Base-by-base conservation (phyloP, 30 jellyfish, hydroid and myxozoan species). In the Aurelia coerulea region DNA sequence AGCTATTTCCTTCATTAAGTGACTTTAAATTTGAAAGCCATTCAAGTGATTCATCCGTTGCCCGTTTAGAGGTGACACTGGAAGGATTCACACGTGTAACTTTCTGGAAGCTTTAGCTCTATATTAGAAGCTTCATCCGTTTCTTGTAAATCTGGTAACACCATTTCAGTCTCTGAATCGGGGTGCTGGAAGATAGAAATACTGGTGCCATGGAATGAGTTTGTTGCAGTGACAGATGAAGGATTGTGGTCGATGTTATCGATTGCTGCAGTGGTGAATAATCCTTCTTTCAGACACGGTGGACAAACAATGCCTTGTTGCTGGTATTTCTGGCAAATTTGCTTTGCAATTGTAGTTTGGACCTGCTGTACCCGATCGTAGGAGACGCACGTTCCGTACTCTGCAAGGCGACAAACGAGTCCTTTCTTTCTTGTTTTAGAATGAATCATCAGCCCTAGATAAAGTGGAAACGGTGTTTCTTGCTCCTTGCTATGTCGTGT, bases 401-500 rank as follows among this genome's bases (percentile, higher is more conserved):
- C 35, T 5, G 85, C 56, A 39, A 81, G 85, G 71, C 59, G 32
- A 19, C 46, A 4, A 8, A 49, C 63, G 52, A 81, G 84, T 5
- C 75, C 76, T 66, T 67, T 80, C 50, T 65, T 80, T 42, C 90
- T 32, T n/a, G 91, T 81, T 69, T 81, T 81, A 5, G 84, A 52
- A 42, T 49, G 86, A 31, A 68, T 51, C 91, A 81, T 68, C 29
- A 81, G 74, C 23, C 86, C 91, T 14, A 68, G 51, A 62, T 68
- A 67, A 18, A 81, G 76, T 60, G 80, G 91, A 54, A 81, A 69
- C 39, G 91, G 80, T n/a, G 84, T 68, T 81, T 81, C 91, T 54
- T 62, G 74, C 74, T 62, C 63, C 51, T 4, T 29, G 62, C 49
- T 13, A 51, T 76, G 76, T 58, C 76, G 33, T 3, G 76, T 37